A percentile compares a stretch with the other conserved stretches of the same genome.
These are phyloP conservation scores for Lagocephalus sceleratus DNA, from an alignment of 2,797 vertebrate genomes.

Conservation along the genomic window DNA sequence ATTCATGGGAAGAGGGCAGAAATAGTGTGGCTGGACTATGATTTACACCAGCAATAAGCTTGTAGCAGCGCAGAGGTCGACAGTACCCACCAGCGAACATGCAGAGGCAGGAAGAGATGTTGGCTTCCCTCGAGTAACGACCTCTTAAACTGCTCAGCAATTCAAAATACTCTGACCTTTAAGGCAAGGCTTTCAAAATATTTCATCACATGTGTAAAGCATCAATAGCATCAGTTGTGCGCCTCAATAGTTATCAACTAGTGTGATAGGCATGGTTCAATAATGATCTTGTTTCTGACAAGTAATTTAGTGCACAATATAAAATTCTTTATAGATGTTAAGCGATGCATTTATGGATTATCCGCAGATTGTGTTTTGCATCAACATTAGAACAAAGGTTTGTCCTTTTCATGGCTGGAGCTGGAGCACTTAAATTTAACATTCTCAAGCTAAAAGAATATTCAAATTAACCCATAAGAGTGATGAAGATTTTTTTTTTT, in stretches of 20 bases:
- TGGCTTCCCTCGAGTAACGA: constrained; percentile 42
- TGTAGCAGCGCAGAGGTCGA: constrained; percentile 55
- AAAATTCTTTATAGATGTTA: neutral
- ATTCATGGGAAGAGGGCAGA: constrained; percentile 54
- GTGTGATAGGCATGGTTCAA: no score
- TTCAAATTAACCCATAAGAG: neutral
- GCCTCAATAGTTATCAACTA: neutral
- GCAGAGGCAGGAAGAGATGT: constrained; percentile 46
- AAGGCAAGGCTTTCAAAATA: constrained; percentile 10
- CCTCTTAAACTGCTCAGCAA: constrained; percentile 41
- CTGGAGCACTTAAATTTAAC: neutral
- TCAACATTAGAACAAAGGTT: neutral
- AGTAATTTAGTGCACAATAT: no score
- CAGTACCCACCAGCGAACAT: constrained; percentile 45
- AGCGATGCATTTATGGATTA: neutral
- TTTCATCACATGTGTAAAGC: neutral
- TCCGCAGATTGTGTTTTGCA: neutral
- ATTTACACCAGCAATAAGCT: constrained; percentile 71
- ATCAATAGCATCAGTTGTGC: neutral
- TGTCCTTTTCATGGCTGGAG: neutral
- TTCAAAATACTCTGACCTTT: constrained; percentile 34
- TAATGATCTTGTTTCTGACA: no score
- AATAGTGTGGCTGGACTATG: constrained; percentile 40
- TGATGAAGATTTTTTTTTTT: no score
- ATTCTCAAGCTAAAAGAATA: neutral